Evolutionary conservation across 2,888 invertebrate species (phyloP), one percentile per base, ranked within the genome.

Genomic region (Mongoloraphidia duomilia): DNA sequence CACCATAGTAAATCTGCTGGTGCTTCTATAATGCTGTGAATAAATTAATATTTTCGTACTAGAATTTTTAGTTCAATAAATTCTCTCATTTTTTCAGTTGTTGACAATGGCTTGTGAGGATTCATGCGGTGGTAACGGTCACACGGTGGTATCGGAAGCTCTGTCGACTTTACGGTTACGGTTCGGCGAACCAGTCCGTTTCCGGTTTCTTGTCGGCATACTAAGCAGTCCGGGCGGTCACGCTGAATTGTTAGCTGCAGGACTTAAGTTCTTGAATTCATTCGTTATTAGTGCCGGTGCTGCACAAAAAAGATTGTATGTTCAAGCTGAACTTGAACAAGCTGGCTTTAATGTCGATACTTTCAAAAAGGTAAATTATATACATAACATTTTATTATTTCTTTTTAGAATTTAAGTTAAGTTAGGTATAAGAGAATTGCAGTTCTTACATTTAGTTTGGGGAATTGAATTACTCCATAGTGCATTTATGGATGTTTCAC

Each of bases 111-210:
- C 87, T 13, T 90, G 92, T 64, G 84, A 85, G 58, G 74, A 80
- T 11, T 76, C 79, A 9, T 26, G 26, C 6, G 26, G 26, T 26
- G 78, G 76, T 0, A 76, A 73, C 49, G 93, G 92, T 1, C 90
- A 92, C 68, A 77, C 80, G 38, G 82, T 87, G 54, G 88, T 94
- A 12, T 86, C 92, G 1, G 94, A 94, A 65, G 91, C 94, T 0
- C 76, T 94, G 55, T 89, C 92, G 0, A 90, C 92, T 0, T 73
- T 94, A 47, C 75, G 93, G 37, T 72, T 94, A 8, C 77, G 91
- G 51, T 89, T 88, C 63, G 92, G 91, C 4, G 94, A 95, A 64
- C 92, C 93, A 0, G 92, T 93, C 8, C 78, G 93, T 62, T 94
- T 94, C 68, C 77, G 93, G 52, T 84, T 94, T 62, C 75, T 94